Percentiles rank a stretch among this genome's conserved stretches.
Conservation (phyloP, 2,888 invertebrate species). For the Tribolium freemani region DNA sequence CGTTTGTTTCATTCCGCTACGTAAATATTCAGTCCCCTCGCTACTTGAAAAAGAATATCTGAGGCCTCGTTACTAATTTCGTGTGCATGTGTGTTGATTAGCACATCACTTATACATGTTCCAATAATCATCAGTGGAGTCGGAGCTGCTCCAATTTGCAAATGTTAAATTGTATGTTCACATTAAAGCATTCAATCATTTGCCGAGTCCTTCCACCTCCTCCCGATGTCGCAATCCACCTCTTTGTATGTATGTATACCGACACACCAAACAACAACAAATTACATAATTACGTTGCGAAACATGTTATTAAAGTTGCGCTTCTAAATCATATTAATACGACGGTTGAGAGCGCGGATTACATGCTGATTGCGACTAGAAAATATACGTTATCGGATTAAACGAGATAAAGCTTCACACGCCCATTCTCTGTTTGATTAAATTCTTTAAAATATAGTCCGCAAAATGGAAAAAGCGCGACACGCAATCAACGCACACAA, state of each 20-base stretch:
- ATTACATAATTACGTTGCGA: conserved; percentile 33
- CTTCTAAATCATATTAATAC: conserved; percentile 42
- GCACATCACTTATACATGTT: not conserved
- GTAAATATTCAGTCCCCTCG: not conserved
- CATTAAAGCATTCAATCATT: conserved; percentile 10
- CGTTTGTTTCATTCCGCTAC: not conserved
- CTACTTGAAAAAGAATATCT: not conserved
- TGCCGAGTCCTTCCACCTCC: not conserved
- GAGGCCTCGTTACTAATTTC: not conserved
- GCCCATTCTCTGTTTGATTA: conserved; percentile 31
- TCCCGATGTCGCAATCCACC: not conserved
- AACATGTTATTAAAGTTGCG: conserved; percentile 34
- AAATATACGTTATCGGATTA: conserved; percentile 40
- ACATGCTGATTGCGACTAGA: conserved; percentile 40
- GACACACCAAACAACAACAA: conserved; percentile 27
- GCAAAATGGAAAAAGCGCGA: not conserved
- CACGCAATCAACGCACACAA: not conserved
- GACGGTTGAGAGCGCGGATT: conserved; percentile 38
- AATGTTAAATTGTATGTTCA: not conserved
- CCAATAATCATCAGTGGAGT: not conserved
- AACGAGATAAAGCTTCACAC: conserved; percentile 10
- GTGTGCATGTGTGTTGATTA: not conserved
- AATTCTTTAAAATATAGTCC: conserved; percentile 28
- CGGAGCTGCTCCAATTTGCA: not conserved
- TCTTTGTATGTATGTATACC: conserved; percentile 5